phyloP scores from a whole-genome alignment of 1,140 invertebrate genomes.

The Nylanderia fulva region DNA sequence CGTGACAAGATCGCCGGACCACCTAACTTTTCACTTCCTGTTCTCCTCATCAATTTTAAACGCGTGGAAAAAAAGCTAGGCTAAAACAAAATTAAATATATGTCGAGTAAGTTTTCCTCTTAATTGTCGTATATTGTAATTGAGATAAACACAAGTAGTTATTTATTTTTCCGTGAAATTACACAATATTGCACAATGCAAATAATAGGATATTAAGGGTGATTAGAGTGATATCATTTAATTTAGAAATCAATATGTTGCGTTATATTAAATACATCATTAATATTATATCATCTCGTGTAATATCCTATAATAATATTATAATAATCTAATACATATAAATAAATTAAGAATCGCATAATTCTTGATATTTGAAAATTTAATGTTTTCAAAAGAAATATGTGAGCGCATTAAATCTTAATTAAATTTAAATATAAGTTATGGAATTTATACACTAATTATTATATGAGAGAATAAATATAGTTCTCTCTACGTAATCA shows the following conservation, averaged over 20 bases:
- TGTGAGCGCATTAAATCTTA: background rate
- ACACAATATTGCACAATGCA: background rate
- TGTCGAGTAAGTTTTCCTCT: background rate
- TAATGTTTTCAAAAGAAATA: background rate
- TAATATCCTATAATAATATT: constrained; percentile 4
- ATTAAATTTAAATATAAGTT: background rate
- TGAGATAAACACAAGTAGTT: background rate
- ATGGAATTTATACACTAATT: background rate
- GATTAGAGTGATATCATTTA: background rate
- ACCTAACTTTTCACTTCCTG: constrained; percentile 8
- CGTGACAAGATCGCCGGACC: constrained; percentile 42
- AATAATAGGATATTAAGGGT: background rate
- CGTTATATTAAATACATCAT: background rate
- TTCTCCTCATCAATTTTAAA: background rate
- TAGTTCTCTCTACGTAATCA: too few relatives aligned
- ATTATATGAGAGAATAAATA: background rate
- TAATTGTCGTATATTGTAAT: background rate
- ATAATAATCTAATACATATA: background rate
- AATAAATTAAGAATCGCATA: background rate
- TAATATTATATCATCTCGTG: background rate
- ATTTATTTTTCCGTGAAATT: background rate
- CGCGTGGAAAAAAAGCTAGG: background rate
- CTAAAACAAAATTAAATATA: constrained; percentile 22
- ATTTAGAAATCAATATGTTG: background rate
- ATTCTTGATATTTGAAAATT: constrained; percentile 4